Evolutionary conservation across 2,888 invertebrate species (phyloP).

Genomic region (Eristalis pertinax): DNA sequence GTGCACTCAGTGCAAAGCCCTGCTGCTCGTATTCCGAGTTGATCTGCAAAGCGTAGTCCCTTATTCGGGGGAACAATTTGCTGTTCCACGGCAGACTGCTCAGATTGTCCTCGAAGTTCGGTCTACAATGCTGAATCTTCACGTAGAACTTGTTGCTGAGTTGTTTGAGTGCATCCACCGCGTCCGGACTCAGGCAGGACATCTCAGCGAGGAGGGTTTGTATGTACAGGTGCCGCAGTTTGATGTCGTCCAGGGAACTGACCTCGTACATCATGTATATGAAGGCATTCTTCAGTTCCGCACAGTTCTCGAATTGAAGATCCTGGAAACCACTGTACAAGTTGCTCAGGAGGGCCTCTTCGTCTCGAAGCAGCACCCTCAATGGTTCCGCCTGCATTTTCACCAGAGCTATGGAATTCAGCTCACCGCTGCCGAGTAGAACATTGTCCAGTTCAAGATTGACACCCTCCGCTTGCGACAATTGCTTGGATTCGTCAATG

Average conservation of each 20-base stretch:
- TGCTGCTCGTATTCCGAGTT: conserved; percentile 53
- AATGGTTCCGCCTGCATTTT: conserved; percentile 78
- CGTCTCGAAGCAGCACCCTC: conserved; percentile 73
- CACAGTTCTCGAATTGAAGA: conserved; percentile 73
- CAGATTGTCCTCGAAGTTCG: conserved; percentile 31
- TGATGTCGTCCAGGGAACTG: conserved; percentile 79
- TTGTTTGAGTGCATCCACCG: neutral
- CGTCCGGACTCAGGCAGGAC: neutral
- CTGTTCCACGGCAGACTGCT: conserved; percentile 79
- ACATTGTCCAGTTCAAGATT: conserved; percentile 75
- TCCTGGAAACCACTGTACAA: conserved; percentile 74
- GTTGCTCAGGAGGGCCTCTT: conserved; percentile 31
- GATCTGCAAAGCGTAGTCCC: conserved; percentile 75
- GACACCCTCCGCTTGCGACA: neutral
- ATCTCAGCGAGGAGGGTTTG: conserved; percentile 53
- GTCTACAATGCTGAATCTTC: conserved; percentile 29
- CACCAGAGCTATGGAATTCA: conserved; percentile 76
- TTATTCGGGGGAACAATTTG: conserved; percentile 78
- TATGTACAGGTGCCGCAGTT: conserved; percentile 78
- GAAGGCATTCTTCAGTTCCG: conserved; percentile 75
- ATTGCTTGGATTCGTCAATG: conserved; percentile 72
- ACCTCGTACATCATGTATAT: conserved; percentile 81
- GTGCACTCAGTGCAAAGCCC: conserved; percentile 74
- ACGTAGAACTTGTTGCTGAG: conserved; percentile 53
- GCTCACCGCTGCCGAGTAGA: conserved; percentile 76